Evolutionary conservation across 2,888 invertebrate genomes (phyloP), one percentile per base, ranked within the genome.

Genomic region (Yponomeuta sedellus): DNA sequence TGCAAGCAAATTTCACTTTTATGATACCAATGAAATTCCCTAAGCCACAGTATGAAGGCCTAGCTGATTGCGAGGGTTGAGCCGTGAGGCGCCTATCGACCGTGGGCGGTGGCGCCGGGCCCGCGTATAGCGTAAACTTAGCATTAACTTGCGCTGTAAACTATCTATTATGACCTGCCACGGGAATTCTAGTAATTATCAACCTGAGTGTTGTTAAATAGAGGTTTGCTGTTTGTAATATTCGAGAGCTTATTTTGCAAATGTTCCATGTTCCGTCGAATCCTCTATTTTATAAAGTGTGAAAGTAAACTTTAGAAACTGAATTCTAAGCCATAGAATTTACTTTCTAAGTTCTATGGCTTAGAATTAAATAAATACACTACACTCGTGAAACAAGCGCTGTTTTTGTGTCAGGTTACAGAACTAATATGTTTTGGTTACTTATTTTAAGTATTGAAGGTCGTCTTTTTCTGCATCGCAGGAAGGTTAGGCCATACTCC

Each of bases 161-260:
- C 25, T 64, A 59, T 39, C 39, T 59, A 65, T 65, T 65, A 65
- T 65, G 39, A 39, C 34, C 59, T 39, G 59, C 12, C 76, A 79
- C 78, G 77, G 77, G 70, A 72, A 79, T 77, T 78, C 76, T 76
- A 79, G 81, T 83, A 84, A 85, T 85, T 83, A 81, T 77, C 73
- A 69, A 70, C 70, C 71, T 63, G 68, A 67, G 44, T 52, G 44
- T 52, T 52, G 44, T 52, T 52, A 52, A 52, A 52, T 52, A 52
- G 44, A 12, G 44, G 44, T 52, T 52, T 52, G 44, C 16, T 52
- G 44, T 52, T 52, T 12, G 44, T 52, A 16, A 52, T 52, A 52
- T 52, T 52, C 44, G 16, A 52, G 16, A 12, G 44, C 44, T 16
- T 52, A 16, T 52, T 52, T 52, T 52, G 44, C 16, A 52, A 52